These are phyloP conservation scores for Monopterus albus DNA, from an alignment of 2,113 vertebrate species.

Conservation along the genomic window DNA sequence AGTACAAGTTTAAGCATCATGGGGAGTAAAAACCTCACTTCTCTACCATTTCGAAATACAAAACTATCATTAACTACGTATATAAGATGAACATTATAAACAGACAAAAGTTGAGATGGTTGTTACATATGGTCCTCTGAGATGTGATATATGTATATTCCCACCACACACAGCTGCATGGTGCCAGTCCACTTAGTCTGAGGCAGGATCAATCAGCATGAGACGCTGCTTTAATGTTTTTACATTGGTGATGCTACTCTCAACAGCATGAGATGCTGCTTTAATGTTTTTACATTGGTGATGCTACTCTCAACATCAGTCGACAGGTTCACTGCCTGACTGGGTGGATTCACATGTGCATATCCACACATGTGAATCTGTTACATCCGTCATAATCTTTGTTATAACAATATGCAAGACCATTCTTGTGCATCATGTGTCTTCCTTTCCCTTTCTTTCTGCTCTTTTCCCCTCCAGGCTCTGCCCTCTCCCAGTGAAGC, in stretches of 20 bases:
- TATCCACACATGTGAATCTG: slow-evolving; percentile 6
- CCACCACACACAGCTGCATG: slow-evolving; percentile 42
- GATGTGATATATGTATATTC: slow-evolving; percentile 56
- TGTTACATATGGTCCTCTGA: slow-evolving; percentile 29
- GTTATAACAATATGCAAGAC: slow-evolving; percentile 25
- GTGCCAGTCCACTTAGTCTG: slow-evolving; percentile 40
- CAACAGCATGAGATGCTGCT: slow-evolving; percentile 36
- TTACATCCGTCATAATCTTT: slow-evolving; percentile 11
- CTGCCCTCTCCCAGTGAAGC: slow-evolving; percentile 44
- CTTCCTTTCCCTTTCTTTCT: not conserved
- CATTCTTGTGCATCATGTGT: slow-evolving; percentile 15
- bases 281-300: slow-evolving; percentile 59
- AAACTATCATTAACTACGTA: no score
- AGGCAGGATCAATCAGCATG: slow-evolving; percentile 66
- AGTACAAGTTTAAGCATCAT: not conserved
- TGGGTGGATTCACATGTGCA: not conserved
- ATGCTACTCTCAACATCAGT: slow-evolving; percentile 42
- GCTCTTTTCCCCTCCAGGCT: slow-evolving; percentile 23
- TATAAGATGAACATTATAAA: not conserved
- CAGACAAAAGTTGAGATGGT: slow-evolving; percentile 6
- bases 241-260: slow-evolving; percentile 45
- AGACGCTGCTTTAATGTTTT: slow-evolving; percentile 59
- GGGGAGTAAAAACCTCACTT: no score
- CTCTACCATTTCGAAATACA: no score
- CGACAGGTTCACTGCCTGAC: slow-evolving; percentile 12